Evolutionary conservation across 2,113 vertebrate species (phyloP), one percentile per base, ranked within the genome.

Genomic region (Leucoraja erinaceus): DNA sequence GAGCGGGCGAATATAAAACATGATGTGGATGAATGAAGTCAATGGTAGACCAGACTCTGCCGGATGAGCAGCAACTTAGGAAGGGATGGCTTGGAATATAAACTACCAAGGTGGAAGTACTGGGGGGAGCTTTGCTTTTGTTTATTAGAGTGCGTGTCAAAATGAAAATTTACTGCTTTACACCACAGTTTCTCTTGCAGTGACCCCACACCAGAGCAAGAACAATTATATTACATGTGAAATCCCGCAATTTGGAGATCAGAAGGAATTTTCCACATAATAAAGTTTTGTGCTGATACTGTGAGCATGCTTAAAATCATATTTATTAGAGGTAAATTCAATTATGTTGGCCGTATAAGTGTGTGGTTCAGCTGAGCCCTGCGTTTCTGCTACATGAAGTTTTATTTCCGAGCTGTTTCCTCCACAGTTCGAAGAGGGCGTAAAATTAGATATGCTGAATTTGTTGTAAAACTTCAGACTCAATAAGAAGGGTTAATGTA

Each of bases 281-380:
- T 91, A 91, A 91, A 91, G 20, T 74, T 91, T 72, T 54, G 38
- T 74, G 68, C 90, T 72, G 66, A 91, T 91, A 91, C 66, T 74
- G 33, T 91, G 68, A 47, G 66, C 68, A 54, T 91, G 38, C 90
- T 91, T 91, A 91, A 70, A 72, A 91, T 72, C 22, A 91, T 91
- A 91, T 91, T 91, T 91, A 91, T 91, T 91, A 91, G 90, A 72
- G 90, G 90, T 91, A 91, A 91, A 91, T 91, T 91, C 90, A 91
- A 91, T 91, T 91, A 91, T 54, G 68, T 68, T 91, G 66, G 90
- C 31, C 38, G 31, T 91, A 91, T 91, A 91, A 91, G 38, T 91
- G 31, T 91, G 31, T 91, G 90, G 68, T 91, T 91, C 68, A 91
- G 90, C 90, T 91, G 66, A 91, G 33, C 90, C 72, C 88, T 72